Base-by-base conservation (phyloP, 2,113 vertebrate genomes). In the Apodemus sylvaticus region DNA sequence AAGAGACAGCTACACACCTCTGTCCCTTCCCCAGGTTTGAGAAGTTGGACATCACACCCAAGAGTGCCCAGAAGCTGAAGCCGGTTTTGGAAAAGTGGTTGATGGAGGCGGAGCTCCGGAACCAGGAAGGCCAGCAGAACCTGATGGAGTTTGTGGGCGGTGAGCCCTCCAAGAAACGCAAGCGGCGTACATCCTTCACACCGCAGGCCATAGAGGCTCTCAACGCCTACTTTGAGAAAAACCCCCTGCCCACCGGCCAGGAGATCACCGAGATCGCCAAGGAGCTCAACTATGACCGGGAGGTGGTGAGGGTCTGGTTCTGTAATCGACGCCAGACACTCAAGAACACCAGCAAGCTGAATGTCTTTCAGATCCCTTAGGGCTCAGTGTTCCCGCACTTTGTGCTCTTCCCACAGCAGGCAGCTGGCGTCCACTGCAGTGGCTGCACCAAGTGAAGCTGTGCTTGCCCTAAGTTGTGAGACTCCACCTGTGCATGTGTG, bases 301-400 rank as follows among this genome's bases (percentile, higher is more conserved):
- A 99, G 94, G 99, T 99, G 0, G 99, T 99, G 16, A 98, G 99
- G 3, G 99, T 99, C 2, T 99, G 99, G 99, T 99, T 99, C 98
- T 99, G 99, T 98, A 99, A 99, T 97, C 99, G 99, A 91, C 99
- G 99, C 83, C 99, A 99, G 98, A 99, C 99, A 0, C 98, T 99
- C 88, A 99, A 99, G 95, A 99, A 99, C 98, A 99, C 99, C 51
- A 99, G 99, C 98, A 99, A 99, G 98, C 99, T 99, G 96, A 99
- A 99, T 0, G 98, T 99, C 96, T 99, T 99, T 98, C 99, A 99
- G 97, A 99, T 99, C 93, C 99, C 99, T 95, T 99, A 98, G 98
- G 81, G 89, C 76, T 34, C 1, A 0, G 85, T 39, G 87, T 97
- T 74, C 78, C 96, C 96, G 98, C 98, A 98, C 98, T 98, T 98